These are phyloP conservation scores for Megaceryle alcyon DNA, from an alignment of 2,797 vertebrate genomes.

Conservation along the genomic window DNA sequence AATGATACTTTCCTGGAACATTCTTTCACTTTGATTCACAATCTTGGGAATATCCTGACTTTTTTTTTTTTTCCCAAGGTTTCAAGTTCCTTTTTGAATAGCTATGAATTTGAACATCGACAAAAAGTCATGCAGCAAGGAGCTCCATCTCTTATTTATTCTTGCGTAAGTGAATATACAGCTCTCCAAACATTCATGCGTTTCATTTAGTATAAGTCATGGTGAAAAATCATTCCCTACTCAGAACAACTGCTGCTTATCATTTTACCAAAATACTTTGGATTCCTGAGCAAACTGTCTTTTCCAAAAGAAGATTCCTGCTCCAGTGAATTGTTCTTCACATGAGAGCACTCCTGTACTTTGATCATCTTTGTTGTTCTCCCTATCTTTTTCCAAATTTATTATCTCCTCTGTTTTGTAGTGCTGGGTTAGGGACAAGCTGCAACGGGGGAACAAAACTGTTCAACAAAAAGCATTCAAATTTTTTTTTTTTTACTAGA, in stretches of 20 bases:
- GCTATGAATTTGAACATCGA: neutral
- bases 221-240: neutral
- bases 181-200: neutral
- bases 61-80: neutral
- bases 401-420: neutral
- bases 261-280: neutral
- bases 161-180: neutral
- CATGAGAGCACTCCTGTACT: neutral
- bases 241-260: neutral
- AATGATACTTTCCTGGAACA: neutral
- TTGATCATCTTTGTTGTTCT: neutral
- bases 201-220: neutral
- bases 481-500: neutral
- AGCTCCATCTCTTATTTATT: neutral
- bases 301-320: neutral
- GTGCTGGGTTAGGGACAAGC: neutral
- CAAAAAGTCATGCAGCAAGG: neutral
- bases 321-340: neutral
- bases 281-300: neutral
- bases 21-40: neutral
- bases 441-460: neutral
- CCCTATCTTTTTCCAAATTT: neutral
- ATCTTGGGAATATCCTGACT: neutral
- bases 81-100: neutral
- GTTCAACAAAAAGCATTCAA: neutral